Percentiles rank a stretch among this genome's conserved stretches.
Conservation (phyloP, 2,113 vertebrate genomes). For the Cyprinodon brontotheroides region DNA sequence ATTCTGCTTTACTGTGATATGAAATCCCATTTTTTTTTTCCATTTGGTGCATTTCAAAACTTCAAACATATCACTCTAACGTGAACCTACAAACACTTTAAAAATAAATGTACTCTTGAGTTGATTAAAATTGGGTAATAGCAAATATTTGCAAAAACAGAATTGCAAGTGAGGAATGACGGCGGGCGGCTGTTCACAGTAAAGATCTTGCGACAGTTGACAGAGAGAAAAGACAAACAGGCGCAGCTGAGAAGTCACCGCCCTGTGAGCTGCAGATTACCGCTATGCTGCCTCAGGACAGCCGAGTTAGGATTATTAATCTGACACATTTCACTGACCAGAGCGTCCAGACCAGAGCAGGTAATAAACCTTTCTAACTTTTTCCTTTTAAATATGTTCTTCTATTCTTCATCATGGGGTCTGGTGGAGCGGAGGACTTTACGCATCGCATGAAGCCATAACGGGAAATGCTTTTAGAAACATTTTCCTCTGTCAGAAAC, state of each 20-base stretch:
- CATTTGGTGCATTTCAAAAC: too few species aligned
- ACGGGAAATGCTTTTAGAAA: neutral
- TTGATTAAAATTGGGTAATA: too few species aligned
- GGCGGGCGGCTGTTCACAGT: too few species aligned
- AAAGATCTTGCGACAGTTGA: too few species aligned
- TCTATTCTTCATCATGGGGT: neutral
- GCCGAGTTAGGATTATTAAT: neutral
- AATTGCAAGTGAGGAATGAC: too few species aligned
- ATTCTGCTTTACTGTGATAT: too few species aligned
- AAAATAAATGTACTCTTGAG: too few species aligned
- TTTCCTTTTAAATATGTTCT: neutral
- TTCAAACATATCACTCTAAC: too few species aligned
- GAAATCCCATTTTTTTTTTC: too few species aligned
- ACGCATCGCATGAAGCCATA: neutral
- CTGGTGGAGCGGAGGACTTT: neutral
- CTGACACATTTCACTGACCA: neutral
- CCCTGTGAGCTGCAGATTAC: neutral
- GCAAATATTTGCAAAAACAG: too few species aligned
- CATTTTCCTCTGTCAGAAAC: neutral
- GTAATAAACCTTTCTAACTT: neutral
- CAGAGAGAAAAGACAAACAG: too few species aligned
- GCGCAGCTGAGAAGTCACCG: neutral
- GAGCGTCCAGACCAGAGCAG: neutral
- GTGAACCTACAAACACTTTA: too few species aligned
- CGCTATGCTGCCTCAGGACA: neutral